Conservation (phyloP, 2,888 invertebrate genomes). For the Drymonia ruficornis region DNA sequence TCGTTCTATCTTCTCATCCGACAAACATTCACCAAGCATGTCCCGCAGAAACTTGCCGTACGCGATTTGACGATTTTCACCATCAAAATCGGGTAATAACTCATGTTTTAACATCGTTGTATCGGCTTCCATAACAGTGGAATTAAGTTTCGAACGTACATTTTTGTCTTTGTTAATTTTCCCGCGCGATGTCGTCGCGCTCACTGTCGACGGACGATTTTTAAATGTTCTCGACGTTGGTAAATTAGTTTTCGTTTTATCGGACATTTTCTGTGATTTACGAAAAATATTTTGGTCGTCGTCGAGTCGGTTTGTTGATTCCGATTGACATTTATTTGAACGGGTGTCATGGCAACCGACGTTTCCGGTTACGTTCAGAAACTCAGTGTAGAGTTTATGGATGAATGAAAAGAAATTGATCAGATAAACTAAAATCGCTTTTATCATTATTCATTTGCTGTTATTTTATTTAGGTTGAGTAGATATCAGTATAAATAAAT, state of each 20-base stretch:
- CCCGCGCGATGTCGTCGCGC: slow-evolving; percentile 46
- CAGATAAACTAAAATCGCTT: no score
- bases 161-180: slow-evolving; percentile 44
- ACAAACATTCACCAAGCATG: slow-evolving; percentile 67
- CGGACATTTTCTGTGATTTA: slow-evolving; percentile 47
- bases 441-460: no score
- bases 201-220: slow-evolving; percentile 54
- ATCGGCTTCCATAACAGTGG: slow-evolving; percentile 47
- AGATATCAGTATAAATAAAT: no score
- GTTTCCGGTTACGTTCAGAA: slow-evolving; percentile 53
- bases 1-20: slow-evolving; percentile 69
- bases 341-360: slow-evolving; percentile 62
- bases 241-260: slow-evolving; percentile 56
- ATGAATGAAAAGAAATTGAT: no score
- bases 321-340: slow-evolving; percentile 56
- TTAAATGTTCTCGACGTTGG: slow-evolving; percentile 48
- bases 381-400: slow-evolving; percentile 9
- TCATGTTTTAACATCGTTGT: slow-evolving; percentile 53
- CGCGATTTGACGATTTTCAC: slow-evolving; percentile 58
- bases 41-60: slow-evolving; percentile 67
- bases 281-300: slow-evolving; percentile 10
- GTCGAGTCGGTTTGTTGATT: slow-evolving; percentile 11
- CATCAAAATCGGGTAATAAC: slow-evolving; percentile 56
- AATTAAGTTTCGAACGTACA: slow-evolving; percentile 44
- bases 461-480: no score